Evolutionary conservation across 1,140 invertebrate genomes (phyloP), one percentile per base, ranked within the genome.

Genomic region (Macrobrachium nipponense): DNA sequence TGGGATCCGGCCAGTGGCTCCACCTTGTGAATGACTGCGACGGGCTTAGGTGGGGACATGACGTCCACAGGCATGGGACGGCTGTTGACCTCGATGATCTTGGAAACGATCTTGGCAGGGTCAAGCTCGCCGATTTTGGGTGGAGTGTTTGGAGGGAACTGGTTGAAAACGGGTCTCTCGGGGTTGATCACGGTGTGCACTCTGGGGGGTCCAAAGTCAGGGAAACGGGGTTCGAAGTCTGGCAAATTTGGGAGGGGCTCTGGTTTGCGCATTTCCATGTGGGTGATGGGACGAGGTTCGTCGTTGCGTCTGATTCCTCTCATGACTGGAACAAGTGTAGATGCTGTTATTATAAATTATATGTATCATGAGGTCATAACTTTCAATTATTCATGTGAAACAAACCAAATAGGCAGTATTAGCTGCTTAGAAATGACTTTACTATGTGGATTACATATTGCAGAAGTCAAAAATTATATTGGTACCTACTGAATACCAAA

Each of bases 251-350:
- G 27, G 5, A 2, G 2, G 27, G 64, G 72, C 10, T 11, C 14
- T 4, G 60, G 68, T 10, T 60, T 68, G 5, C 23, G 64, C 84
- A 86, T 86, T 68, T 86, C 84, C 84, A 86, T 86, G 84, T 86
- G 84, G 23, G 84, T 86, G 44, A 80, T 59, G 27, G 84, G 84
- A 58, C 77, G 77, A 43, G 68, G 68, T 23, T 23, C 23, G 51
- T 18, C n/a, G 14, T 44, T 66, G 18, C 51, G 18, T 59, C 51
- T 23, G 51, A 18, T 20, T 17, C 27, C n/a, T 20, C 51, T 70
- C 51, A 62, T 12, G 61, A 68, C 73, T 66, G 66, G 36, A 43
- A 43, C 14, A 17, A 58, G 27, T 36, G 20, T 8, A n/a, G 7
- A 60, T 11, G 11, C 11, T 51, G 43, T 51, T 18, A 80, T 27